Conservation (phyloP, 2,888 invertebrate species). For the Nemotelus pantherinus region DNA sequence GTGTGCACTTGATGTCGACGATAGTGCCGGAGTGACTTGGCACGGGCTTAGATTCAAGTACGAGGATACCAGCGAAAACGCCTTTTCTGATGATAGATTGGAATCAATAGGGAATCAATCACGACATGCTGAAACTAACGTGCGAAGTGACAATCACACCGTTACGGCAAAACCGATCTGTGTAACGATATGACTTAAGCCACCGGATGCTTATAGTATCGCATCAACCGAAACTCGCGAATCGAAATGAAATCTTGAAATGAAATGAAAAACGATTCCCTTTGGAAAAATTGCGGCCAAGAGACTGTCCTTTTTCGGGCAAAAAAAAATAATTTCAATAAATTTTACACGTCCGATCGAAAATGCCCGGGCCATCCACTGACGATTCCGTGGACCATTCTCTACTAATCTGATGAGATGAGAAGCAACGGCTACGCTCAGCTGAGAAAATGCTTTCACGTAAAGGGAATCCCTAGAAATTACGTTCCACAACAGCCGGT, state of each 20-base stretch:
- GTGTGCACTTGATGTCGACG: constrained; percentile 2
- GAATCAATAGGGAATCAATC: constrained; percentile 43
- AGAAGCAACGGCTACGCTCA: constrained; percentile 31
- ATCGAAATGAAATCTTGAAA: constrained; percentile 25
- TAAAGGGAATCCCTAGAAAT: constrained; percentile 41
- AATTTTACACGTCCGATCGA: constrained; percentile 39
- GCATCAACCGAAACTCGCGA: neutral
- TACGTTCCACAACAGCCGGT: constrained; percentile 32
- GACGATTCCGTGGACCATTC: constrained; percentile 43
- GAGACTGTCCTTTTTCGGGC: constrained; percentile 6
- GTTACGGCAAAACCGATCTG: neutral
- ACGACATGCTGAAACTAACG: neutral
- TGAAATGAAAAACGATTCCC: neutral
- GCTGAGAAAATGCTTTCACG: constrained; percentile 43
- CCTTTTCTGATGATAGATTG: constrained; percentile 23
- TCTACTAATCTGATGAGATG: constrained; percentile 32
- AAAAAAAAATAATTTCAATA: constrained; percentile 4
- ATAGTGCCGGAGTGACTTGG: constrained; percentile 1
- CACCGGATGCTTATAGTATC: neutral
- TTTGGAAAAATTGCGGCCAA: neutral
- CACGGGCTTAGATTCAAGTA: neutral
- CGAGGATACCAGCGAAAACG: constrained; percentile 21
- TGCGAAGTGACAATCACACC: neutral
- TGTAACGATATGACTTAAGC: neutral
- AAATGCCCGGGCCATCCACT: constrained; percentile 44